Conservation (phyloP, 2,113 vertebrate genomes). For the Entosphenus tridentatus region DNA sequence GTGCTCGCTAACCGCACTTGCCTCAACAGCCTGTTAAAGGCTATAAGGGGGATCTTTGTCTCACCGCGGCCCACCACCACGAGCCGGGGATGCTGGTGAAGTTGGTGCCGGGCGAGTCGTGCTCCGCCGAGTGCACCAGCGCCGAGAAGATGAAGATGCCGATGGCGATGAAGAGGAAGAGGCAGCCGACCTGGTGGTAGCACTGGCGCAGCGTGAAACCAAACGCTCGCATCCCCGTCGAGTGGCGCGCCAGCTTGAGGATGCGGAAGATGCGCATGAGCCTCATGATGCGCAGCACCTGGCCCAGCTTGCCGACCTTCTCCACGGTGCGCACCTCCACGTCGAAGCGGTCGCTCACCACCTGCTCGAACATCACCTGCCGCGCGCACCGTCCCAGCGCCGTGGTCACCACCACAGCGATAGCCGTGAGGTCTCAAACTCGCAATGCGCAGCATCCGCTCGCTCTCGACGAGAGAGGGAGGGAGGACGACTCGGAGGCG, state of each 20-base stretch:
- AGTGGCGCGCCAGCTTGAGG: conserved; percentile 58
- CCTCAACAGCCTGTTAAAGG: no score
- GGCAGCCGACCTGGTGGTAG: conserved; percentile 67
- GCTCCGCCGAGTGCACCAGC: conserved; percentile 57
- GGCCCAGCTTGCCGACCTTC: conserved; percentile 55
- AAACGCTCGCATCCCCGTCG: conserved; percentile 56
- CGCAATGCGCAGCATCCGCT: no score
- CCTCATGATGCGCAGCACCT: conserved; percentile 58
- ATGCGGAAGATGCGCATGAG: conserved; percentile 72
- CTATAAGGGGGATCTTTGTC: conserved; percentile 11
- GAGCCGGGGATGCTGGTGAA: conserved; percentile 66
- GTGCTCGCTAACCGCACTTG: no score
- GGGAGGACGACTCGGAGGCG: no score
- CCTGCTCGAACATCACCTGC: no score
- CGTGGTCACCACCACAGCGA: no score
- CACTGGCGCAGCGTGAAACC: conserved; percentile 69
- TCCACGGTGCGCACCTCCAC: conserved; percentile 50
- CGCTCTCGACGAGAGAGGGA: no score
- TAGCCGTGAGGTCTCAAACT: no score
- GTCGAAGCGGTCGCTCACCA: conserved; percentile 18
- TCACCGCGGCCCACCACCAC: conserved; percentile 82
- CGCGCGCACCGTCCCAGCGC: no score
- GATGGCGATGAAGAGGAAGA: conserved; percentile 63
- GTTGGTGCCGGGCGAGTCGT: conserved; percentile 41
- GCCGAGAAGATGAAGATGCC: conserved; percentile 69